Conservation (phyloP, 2,888 invertebrate species). For the Yponomeuta plumbellus region DNA sequence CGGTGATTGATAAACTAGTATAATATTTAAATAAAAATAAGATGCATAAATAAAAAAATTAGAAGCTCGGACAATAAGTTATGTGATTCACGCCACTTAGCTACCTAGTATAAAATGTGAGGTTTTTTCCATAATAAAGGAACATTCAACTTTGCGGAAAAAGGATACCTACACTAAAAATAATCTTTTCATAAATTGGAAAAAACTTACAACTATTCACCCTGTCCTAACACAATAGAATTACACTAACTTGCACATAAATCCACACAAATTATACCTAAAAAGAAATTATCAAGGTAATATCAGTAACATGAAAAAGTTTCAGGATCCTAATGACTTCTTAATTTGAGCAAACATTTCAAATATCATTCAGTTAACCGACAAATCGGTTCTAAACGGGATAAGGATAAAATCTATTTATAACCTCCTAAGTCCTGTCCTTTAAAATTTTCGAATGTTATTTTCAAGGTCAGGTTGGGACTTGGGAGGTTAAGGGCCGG, state of each 20-base stretch:
- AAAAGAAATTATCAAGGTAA: slow-evolving; percentile 21
- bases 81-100: not conserved
- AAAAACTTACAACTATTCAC: not conserved
- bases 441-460: too few relatives aligned
- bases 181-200: not conserved
- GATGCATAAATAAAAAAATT: too few relatives aligned
- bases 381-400: not conserved
- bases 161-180: not conserved
- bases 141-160: not conserved
- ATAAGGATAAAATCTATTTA: not conserved
- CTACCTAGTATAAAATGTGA: not conserved
- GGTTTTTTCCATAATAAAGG: not conserved
- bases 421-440: too few relatives aligned
- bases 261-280: slow-evolving; percentile 31
- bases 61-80: too few relatives aligned
- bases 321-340: not conserved
- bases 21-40: too few relatives aligned
- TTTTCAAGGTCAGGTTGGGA: too few relatives aligned
- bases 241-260: slow-evolving; percentile 19
- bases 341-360: slow-evolving; percentile 38
- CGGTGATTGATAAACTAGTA: too few relatives aligned
- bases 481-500: too few relatives aligned
- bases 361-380: not conserved
- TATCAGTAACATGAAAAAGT: slow-evolving; percentile 13
- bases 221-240: slow-evolving; percentile 16